Evolutionary conservation across 2,888 invertebrate species (phyloP).

Genomic region (Xestia rhomboidea): DNA sequence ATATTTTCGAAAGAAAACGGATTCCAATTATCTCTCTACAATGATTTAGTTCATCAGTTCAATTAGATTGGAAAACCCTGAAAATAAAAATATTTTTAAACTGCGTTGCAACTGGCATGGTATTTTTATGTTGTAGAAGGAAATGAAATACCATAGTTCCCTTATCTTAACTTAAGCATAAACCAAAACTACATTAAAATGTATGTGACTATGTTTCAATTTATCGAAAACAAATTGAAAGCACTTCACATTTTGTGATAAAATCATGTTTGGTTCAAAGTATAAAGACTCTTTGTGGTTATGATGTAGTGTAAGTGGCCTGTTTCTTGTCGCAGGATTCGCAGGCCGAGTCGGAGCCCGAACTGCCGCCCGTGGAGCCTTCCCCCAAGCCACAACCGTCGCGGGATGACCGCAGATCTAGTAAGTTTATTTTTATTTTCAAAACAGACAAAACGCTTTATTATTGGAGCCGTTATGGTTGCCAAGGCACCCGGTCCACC

Average conservation of each 20-base stretch:
- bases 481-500: too few relatives aligned
- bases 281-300: background rate
- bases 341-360: constrained; percentile 87
- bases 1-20: background rate
- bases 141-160: constrained; percentile 31
- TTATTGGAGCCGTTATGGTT: background rate
- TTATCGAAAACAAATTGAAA: constrained; percentile 37
- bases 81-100: background rate
- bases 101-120: background rate
- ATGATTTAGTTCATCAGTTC: background rate
- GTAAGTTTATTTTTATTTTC: constrained; percentile 61
- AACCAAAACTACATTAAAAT: constrained; percentile 1
- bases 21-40: background rate
- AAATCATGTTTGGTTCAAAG: background rate
- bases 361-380: constrained; percentile 84
- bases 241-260: constrained; percentile 6
- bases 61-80: background rate
- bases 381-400: constrained; percentile 64
- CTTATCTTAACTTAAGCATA: constrained; percentile 28
- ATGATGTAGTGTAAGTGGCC: constrained; percentile 57
- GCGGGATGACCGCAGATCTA: constrained; percentile 72
- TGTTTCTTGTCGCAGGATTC: constrained; percentile 86
- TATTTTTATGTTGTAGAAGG: background rate
- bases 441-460: background rate
- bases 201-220: constrained; percentile 27